Base-by-base conservation (phyloP, 2,797 vertebrate species). In the Myripristis murdjan region DNA sequence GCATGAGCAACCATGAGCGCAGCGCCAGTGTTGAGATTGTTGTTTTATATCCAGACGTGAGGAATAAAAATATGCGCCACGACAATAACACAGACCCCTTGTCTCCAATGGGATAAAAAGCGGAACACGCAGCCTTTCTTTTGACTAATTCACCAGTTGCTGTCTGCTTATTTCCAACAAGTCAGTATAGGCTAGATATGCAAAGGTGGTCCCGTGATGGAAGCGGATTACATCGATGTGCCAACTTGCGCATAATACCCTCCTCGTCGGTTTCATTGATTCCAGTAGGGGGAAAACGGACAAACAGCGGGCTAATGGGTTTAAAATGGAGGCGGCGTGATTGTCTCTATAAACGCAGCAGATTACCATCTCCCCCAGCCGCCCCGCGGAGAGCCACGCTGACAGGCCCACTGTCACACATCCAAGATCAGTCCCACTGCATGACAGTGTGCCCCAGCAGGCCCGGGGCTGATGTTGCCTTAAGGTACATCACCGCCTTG, bases 241-340 rank as follows among this genome's bases (percentile, higher is more conserved):
- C n/a, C n/a, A n/a, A 48, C 81, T 66, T 44, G 79, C 23, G 77
- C 74, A 49, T 63, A 73, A 73, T 77, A 81, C 67, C 63, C 75
- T 67, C 85, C 64, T 57, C 70, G 54, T 65, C 77, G 48, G 64
- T 65, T 43, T 69, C 64, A 89, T 84, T 84, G 88, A 89, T 87
- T 79, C 68, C 81, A 81, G 51, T 15, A 28, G 75, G 83, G 10
- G 54, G 65, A 84, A 80, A 72, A 74, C 57, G 74, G 70, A 81
- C 84, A 82, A 84, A 79, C 86, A 51, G 62, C 60, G 68, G 86
- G 82, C 77, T 92, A 92, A 92, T 91, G 76, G 85, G 79, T 84
- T 86, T 88, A 78, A 75, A 89, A 84, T 74, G 63, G 81, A 66
- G 80, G 85, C 59, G 72, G 62, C 12, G 77, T 22, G 82, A 59